phyloP scores from a whole-genome alignment of 1,140 invertebrate species.

The Sweltsa coloradensis region DNA sequence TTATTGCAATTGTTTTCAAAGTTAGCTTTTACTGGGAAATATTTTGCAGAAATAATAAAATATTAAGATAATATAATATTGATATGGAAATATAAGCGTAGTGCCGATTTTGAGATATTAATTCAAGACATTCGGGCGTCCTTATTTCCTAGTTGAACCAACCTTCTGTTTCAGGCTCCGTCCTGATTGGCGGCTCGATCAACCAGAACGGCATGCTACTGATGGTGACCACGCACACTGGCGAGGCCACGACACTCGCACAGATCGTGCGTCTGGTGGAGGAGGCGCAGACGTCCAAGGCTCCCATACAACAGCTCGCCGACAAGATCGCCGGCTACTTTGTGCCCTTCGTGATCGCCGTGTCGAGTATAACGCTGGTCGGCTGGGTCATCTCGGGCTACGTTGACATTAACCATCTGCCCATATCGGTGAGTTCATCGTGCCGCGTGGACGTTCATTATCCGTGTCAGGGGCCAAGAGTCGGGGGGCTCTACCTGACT shows the following conservation, averaged over 20 bases:
- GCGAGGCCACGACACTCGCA: conserved; percentile 87
- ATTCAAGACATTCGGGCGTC: no score
- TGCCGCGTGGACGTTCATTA: no score
- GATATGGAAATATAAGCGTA: no score
- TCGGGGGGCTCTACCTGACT: no score
- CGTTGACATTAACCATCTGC: conserved; percentile 45
- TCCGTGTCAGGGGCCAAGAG: no score
- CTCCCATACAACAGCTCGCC: conserved; percentile 93
- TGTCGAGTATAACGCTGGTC: conserved; percentile 75
- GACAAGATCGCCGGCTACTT: conserved; percentile 97
- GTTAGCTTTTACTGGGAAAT: no score
- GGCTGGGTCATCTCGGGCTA: conserved; percentile 85
- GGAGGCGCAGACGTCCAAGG: conserved; percentile 96
- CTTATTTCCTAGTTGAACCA: no score
- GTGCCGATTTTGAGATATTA: no score
- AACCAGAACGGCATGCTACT: conserved; percentile 90
- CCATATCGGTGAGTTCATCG: conserved; percentile 29
- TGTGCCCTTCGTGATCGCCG: conserved; percentile 83
- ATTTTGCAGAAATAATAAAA: no score
- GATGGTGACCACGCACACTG: conserved; percentile 88
- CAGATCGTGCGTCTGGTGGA: conserved; percentile 95
- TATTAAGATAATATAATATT: no score
- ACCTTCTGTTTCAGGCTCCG: conserved; percentile 51
- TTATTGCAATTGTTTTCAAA: no score
- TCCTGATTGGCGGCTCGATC: conserved; percentile 93